These are phyloP conservation scores for Beroe forskalii DNA, from an alignment of 37 sponge, comb jelly and placozoan species.

Conservation along the genomic window DNA sequence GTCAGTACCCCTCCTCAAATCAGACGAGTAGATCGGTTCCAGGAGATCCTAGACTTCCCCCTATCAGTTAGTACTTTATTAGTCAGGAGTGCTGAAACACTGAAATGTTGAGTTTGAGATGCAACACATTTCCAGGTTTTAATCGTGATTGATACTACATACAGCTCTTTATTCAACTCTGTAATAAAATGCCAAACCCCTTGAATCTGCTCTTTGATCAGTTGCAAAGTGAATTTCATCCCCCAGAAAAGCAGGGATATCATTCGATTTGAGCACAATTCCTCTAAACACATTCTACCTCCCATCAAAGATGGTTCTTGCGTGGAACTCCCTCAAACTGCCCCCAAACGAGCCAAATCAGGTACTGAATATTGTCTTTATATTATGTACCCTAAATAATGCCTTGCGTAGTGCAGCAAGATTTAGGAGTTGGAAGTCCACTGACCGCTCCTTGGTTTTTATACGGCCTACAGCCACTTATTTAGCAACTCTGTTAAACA, in stretches of 20 bases:
- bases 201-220: no score
- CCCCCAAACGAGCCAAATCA: not conserved
- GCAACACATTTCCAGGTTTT: not conserved
- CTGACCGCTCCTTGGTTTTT: no score
- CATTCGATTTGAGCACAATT: constrained; percentile 5
- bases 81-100: not conserved
- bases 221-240: not conserved
- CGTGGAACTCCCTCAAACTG: not conserved
- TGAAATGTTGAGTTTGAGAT: not conserved
- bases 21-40: constrained; percentile 1
- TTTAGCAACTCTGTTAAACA: no score
- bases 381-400: no score
- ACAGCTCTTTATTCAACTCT: no score
- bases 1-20: constrained; percentile 42
- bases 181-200: no score
- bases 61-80: not conserved
- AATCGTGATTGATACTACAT: no score
- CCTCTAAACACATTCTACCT: constrained; percentile 7
- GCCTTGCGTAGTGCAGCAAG: no score
- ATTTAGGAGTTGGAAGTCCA: no score
- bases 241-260: constrained; percentile 12
- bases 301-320: not conserved
- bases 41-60: constrained; percentile 11
- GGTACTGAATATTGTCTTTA: no score
- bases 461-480: no score